phyloP scores from a whole-genome alignment of 1,140 invertebrate genomes.

The Drosophila ambigua region DNA sequence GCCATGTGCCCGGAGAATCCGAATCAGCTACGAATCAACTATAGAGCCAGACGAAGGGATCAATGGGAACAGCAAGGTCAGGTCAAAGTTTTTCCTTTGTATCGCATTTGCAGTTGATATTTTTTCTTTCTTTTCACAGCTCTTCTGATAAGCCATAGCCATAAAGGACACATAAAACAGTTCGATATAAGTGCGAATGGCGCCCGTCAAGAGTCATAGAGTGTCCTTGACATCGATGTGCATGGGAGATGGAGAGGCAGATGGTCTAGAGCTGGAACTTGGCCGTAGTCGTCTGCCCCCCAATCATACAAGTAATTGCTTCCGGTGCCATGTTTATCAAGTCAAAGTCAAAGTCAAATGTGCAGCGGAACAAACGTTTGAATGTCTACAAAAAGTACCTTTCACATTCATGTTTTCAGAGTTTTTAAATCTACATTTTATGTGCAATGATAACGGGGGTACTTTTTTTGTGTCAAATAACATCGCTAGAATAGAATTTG shows the following conservation, averaged over 20 bases:
- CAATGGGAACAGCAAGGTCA: constrained; percentile 19
- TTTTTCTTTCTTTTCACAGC: neutral
- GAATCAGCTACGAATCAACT: neutral
- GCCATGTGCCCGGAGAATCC: constrained; percentile 41
- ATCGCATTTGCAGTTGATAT: constrained; percentile 40
- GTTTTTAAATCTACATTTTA: constrained; percentile 18
- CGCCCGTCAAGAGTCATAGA: constrained; percentile 29
- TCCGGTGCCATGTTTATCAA: constrained; percentile 43
- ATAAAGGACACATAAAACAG: constrained; percentile 40
- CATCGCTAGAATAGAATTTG: too few relatives aligned
- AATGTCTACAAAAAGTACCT: constrained; percentile 18
- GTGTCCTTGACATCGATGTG: constrained; percentile 62
- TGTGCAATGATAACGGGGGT: constrained; percentile 7
- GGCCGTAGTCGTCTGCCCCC: constrained; percentile 22
- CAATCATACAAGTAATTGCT: constrained; percentile 51
- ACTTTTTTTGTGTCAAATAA: constrained; percentile 11
- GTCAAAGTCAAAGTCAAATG: constrained; percentile 24
- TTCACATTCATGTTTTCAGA: constrained; percentile 32
- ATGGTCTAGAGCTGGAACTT: constrained; percentile 1
- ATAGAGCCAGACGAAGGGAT: constrained; percentile 7
- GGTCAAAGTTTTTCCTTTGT: constrained; percentile 51
- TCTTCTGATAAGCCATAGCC: constrained; percentile 2
- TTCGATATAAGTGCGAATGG: constrained; percentile 45
- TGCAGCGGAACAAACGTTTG: constrained; percentile 34
- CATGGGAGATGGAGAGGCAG: neutral